These are phyloP conservation scores for Oxycera nigricornis DNA, from an alignment of 2,888 invertebrate genomes.

Conservation along the genomic window DNA sequence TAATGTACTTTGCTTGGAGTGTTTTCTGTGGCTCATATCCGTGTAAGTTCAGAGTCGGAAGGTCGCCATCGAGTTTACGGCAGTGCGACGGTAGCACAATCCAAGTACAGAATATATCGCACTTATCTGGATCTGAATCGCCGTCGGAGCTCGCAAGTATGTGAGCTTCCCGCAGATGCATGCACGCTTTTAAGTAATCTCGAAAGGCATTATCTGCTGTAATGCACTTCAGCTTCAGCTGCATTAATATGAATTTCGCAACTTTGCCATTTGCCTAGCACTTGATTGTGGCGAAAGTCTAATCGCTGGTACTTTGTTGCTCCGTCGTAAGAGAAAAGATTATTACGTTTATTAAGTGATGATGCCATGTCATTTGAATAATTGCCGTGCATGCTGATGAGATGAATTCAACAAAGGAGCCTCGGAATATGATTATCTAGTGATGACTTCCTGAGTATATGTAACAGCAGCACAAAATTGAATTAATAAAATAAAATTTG, in stretches of 20 bases:
- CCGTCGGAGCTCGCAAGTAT: slow-evolving; percentile 7
- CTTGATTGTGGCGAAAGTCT: slow-evolving; percentile 33
- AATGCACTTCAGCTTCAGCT: slow-evolving; percentile 32
- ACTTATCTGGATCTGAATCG: slow-evolving; percentile 32
- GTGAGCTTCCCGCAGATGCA: slow-evolving; percentile 30
- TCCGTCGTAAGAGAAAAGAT: not conserved
- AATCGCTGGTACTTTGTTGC: not conserved
- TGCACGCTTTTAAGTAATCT: slow-evolving; percentile 30
- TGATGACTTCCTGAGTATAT: too few species aligned
- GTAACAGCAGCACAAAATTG: too few species aligned
- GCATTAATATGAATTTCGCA: slow-evolving; percentile 33
- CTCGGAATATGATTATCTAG: too few species aligned
- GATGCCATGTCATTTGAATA: not conserved
- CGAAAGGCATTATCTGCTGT: slow-evolving; percentile 20
- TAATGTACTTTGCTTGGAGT: slow-evolving; percentile 43
- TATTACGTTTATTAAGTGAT: not conserved
- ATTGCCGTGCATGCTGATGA: not conserved
- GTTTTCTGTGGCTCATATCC: slow-evolving; percentile 24
- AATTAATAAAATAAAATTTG: too few species aligned
- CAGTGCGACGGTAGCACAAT: not conserved
- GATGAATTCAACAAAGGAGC: too few species aligned
- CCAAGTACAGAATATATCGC: slow-evolving; percentile 23
- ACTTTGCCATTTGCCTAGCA: slow-evolving; percentile 34
- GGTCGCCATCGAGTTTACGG: slow-evolving; percentile 24
- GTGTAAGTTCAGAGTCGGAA: slow-evolving; percentile 12